Evolutionary conservation across 2,797 vertebrate species (phyloP).

Genomic region (Dendrocincla fuliginosa): DNA sequence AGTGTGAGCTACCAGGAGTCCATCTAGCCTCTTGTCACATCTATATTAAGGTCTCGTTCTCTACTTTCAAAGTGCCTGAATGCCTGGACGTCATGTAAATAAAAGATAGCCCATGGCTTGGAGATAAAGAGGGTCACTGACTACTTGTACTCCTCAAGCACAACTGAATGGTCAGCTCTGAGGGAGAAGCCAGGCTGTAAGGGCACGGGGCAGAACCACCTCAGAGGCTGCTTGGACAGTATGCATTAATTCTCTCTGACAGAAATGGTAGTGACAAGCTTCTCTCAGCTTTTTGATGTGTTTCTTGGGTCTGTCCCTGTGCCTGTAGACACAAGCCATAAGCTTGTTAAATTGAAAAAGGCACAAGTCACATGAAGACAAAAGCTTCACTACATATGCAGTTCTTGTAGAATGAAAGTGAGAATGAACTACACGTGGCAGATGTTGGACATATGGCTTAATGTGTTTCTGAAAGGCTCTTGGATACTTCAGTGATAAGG

Average conservation of each 20-base stretch:
- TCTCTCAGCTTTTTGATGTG: not conserved
- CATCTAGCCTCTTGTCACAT: not conserved
- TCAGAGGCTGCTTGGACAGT: not conserved
- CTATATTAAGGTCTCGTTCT: not conserved
- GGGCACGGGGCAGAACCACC: not conserved
- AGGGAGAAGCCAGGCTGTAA: not conserved
- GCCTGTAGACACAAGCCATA: not conserved
- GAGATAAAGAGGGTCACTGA: not conserved
- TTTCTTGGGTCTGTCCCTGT: not conserved
- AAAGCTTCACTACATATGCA: not conserved
- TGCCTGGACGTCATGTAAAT: not conserved
- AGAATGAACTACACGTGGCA: not conserved
- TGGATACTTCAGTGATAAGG: not conserved
- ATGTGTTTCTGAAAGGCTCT: not conserved
- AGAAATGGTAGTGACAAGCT: not conserved
- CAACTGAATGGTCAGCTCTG: not conserved
- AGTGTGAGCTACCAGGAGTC: not conserved
- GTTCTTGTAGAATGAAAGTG: not conserved
- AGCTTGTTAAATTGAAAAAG: not conserved
- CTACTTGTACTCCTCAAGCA: not conserved
- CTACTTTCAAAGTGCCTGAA: not conserved
- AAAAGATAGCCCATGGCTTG: not conserved
- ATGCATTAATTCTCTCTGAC: not conserved
- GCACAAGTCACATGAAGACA: not conserved
- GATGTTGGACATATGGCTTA: slow-evolving; percentile 4